Base-by-base conservation (phyloP, 2,113 vertebrate genomes). In the Stomatorhinus ivindoensis region DNA sequence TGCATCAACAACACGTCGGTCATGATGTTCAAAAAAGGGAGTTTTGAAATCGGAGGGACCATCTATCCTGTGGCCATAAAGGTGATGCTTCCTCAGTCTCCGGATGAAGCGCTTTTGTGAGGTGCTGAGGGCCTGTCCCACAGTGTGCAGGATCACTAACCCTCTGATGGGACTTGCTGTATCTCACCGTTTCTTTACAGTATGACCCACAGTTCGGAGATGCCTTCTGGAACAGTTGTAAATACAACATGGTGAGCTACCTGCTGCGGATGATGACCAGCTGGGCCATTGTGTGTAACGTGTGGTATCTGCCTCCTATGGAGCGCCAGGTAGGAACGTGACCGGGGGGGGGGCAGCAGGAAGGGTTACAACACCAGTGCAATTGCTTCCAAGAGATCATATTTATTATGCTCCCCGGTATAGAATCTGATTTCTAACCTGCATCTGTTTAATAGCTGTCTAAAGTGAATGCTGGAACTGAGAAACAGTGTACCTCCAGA, bases 11-110 rank as follows among this genome's bases (percentile, higher is more conserved):
- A 99, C 91, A 99, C 98, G 1, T 99, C 98, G 0, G 98, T 99
- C 90, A 99, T 99, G 98, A 99, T 99, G 98, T 99, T 99, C 91
- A 99, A 99, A 94, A 99, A 99, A 88, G 98, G 98, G 90, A 99
- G 98, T 93, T 99, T 99, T 95, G 98, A 99, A 93, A 98, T 99
- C 3, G 98, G 97, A 95, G 97, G 97, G 4, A 98, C 95, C 0
- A 99, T 99, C 83, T 95, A 99, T 90, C 98, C 98, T 2, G 97
- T 99, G 69, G 96, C 98, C 48, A 99, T 99, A 91, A 99, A 99
- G 97, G 98, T 99, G 97, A 96, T 93, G 95, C 94, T n/a, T 44
- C 69, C 61, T 61, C 55, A 83, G 39, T 27, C 5, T 0, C 0
- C 3, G 21, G 2, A 11, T 9, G 21, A 21, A 8, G 44, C 6